These are phyloP conservation scores for Scaptomyza cyrtandrae DNA, from an alignment of 2,888 invertebrate genomes.

Conservation along the genomic window DNA sequence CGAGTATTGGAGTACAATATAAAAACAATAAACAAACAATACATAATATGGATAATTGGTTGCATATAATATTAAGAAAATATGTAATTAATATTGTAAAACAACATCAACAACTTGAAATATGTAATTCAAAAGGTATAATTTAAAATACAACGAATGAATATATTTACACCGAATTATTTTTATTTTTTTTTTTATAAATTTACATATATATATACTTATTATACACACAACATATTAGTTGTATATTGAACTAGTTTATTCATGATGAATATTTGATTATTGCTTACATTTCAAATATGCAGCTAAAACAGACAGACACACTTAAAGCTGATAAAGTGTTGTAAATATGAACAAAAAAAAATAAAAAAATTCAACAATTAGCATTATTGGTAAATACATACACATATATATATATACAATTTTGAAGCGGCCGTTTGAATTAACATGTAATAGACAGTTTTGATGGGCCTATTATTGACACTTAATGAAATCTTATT, in stretches of 20 bases:
- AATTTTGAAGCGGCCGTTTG: conserved; percentile 59
- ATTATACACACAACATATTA: conserved; percentile 70
- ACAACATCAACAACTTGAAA: conserved; percentile 34
- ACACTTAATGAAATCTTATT: conserved; percentile 64
- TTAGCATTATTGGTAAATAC: conserved; percentile 51
- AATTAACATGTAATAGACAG: conserved; percentile 49
- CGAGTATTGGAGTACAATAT: conserved; percentile 45
- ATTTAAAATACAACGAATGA: conserved; percentile 82
- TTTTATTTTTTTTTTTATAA: conserved; percentile 69
- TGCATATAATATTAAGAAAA: conserved; percentile 61
- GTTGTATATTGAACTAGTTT: conserved; percentile 77
- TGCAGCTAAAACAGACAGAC: conserved; percentile 57
- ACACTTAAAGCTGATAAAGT: conserved; percentile 53
- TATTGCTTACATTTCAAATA: conserved; percentile 77
- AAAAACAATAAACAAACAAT: conserved; percentile 31
- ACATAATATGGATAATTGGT: conserved; percentile 64
- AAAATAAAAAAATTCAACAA: conserved; percentile 50
- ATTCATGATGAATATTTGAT: conserved; percentile 73
- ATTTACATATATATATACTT: conserved; percentile 61
- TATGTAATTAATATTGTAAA: conserved; percentile 54
- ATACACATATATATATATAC: conserved; percentile 56
- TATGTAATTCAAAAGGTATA: conserved; percentile 50
- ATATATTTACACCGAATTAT: conserved; percentile 74
- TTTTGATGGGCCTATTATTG: conserved; percentile 57
- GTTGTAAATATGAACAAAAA: conserved; percentile 51